Conservation (phyloP, 2,888 invertebrate genomes). For the Alcis repandata region DNA sequence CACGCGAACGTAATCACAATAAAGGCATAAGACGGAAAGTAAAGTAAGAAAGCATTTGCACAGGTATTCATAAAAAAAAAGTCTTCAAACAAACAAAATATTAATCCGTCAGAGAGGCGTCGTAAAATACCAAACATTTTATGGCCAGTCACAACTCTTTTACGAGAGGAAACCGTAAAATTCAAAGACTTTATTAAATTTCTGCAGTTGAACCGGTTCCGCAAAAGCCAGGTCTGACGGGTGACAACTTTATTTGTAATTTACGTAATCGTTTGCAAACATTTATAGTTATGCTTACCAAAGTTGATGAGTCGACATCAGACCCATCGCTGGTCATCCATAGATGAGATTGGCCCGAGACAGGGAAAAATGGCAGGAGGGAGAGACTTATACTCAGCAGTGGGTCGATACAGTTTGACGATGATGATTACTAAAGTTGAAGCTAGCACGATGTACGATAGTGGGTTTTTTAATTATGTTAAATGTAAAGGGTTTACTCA, state of each 20-base stretch:
- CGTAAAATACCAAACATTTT: slow-evolving; percentile 59
- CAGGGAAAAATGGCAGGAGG: no score
- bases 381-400: no score
- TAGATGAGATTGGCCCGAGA: no score
- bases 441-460: no score
- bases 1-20: neutral
- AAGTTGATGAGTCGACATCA: neutral
- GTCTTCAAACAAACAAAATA: slow-evolving; percentile 36
- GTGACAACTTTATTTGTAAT: slow-evolving; percentile 13
- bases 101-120: slow-evolving; percentile 39
- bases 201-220: slow-evolving; percentile 57
- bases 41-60: neutral
- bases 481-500: no score
- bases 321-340: no score
- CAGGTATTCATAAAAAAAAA: slow-evolving; percentile 17
- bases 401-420: no score
- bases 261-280: neutral
- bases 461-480: no score
- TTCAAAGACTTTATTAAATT: slow-evolving; percentile 71
- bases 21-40: neutral
- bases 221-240: slow-evolving; percentile 28
- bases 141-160: slow-evolving; percentile 62
- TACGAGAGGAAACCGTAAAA: slow-evolving; percentile 70
- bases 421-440: no score
- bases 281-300: neutral